A percentile compares a stretch with the other conserved stretches of the same genome.
phyloP scores from a whole-genome alignment of 2,113 vertebrate genomes.

The Chascanopsetta lugubris region DNA sequence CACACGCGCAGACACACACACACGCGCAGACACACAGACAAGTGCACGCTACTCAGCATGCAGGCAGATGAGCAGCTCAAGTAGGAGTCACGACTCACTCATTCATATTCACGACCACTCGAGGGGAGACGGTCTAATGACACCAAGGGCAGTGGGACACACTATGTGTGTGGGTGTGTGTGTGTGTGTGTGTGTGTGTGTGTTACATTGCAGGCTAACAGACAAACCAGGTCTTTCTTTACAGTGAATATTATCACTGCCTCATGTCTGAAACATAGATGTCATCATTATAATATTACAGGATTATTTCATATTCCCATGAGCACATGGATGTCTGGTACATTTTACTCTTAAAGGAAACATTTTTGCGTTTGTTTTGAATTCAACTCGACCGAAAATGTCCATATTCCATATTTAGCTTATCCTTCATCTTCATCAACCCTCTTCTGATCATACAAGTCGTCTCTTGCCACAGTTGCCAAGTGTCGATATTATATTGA shows the following conservation, averaged over 20 bases:
- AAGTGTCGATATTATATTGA: no score
- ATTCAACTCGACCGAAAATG: no score
- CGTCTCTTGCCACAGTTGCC: no score
- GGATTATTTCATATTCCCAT: no score
- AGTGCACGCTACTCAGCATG: not conserved
- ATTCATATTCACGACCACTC: constrained; percentile 73
- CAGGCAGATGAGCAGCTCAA: constrained; percentile 15
- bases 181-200: constrained; percentile 2
- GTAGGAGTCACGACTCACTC: constrained; percentile 71
- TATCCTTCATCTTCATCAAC: no score
- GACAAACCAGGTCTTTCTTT: not conserved
- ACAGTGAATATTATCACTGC: not conserved
- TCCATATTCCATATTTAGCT: no score
- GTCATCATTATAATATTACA: no score
- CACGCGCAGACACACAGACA: constrained; percentile 8
- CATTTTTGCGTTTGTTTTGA: no score
- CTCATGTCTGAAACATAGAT: not conserved
- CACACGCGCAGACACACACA: not conserved
- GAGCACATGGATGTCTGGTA: no score
- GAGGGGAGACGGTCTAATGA: constrained; percentile 53
- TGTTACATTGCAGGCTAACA: not conserved
- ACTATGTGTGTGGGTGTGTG: constrained; percentile 8
- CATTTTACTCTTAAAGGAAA: no score
- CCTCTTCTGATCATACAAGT: no score
- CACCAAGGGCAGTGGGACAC: constrained; percentile 39